phyloP scores from a whole-genome alignment of 2,113 vertebrate species.

The Turdus rufiventris region DNA sequence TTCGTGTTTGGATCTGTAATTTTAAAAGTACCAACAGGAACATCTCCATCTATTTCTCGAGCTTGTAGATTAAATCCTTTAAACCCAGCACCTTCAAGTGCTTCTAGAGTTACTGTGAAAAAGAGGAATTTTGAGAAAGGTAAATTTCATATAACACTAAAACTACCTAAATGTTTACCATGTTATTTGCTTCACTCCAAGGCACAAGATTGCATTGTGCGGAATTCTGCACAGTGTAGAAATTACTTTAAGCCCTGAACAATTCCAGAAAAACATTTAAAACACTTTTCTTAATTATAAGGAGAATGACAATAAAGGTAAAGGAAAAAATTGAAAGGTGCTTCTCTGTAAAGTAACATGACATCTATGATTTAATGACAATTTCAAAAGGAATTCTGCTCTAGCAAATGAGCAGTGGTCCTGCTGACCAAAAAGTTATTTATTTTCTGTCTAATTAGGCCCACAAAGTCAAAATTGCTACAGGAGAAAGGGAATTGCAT shows the following conservation, averaged over 20 bases:
- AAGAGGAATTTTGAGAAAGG: not conserved
- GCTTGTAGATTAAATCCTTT: conserved; percentile 64
- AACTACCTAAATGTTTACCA: not conserved
- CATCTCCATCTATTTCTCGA: conserved; percentile 60
- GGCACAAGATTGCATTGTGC: not conserved
- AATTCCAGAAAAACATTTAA: not conserved
- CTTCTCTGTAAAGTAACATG: not conserved
- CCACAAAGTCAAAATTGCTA: not conserved
- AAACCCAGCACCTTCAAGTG: conserved; percentile 18
- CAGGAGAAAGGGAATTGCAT: not conserved
- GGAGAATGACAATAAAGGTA: not conserved
- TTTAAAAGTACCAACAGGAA: conserved; percentile 62
- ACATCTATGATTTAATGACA: not conserved
- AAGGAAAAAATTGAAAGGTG: not conserved
- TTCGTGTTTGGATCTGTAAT: conserved; percentile 63
- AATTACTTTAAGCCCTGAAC: not conserved
- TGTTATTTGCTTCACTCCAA: not conserved
- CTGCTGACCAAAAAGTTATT: not conserved
- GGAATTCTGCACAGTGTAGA: not conserved
- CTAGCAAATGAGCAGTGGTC: not conserved
- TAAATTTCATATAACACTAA: not conserved
- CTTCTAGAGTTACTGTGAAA: conserved; percentile 54
- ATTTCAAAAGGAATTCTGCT: not conserved
- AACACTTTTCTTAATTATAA: not conserved
- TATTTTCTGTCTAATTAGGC: not conserved